phyloP scores from a whole-genome alignment of 2,888 invertebrate genomes.

The Crematogaster levior region DNA sequence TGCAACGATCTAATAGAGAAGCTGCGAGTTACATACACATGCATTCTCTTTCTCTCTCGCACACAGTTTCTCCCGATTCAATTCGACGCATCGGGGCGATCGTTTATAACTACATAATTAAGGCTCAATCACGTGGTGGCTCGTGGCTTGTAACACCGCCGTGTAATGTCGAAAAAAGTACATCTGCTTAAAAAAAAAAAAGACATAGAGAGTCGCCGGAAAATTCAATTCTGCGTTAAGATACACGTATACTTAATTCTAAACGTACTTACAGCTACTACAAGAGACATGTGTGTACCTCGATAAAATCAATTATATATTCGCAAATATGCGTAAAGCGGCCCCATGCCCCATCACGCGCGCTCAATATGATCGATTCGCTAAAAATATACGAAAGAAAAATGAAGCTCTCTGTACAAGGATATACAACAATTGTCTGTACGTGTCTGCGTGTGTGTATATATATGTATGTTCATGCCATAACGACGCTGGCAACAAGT shows the following conservation, averaged over 20 bases:
- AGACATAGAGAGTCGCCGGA: constrained; percentile 69
- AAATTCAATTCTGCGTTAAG: constrained; percentile 72
- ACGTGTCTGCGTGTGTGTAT: constrained; percentile 36
- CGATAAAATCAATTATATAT: constrained; percentile 65
- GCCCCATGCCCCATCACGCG: constrained; percentile 76
- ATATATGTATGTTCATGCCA: constrained; percentile 10
- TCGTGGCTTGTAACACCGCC: constrained; percentile 54
- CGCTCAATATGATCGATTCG: constrained; percentile 62
- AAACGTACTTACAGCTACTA: constrained; percentile 75
- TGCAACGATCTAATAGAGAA: constrained; percentile 47
- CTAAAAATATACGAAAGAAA: constrained; percentile 63
- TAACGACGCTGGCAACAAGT: constrained; percentile 77
- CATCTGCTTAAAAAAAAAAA: constrained; percentile 46
- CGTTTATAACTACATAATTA: constrained; percentile 59
- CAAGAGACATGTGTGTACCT: constrained; percentile 63
- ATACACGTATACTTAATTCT: constrained; percentile 70
- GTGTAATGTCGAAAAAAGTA: constrained; percentile 54
- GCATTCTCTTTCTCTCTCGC: constrained; percentile 31
- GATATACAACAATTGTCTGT: constrained; percentile 73
- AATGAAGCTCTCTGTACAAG: constrained; percentile 74
- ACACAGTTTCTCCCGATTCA: constrained; percentile 44
- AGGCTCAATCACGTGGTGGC: constrained; percentile 76
- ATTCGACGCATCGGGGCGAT: constrained; percentile 29
- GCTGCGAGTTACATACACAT: constrained; percentile 37
- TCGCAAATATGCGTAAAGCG: constrained; percentile 71